Evolutionary conservation across 2,113 vertebrate species (phyloP).

Genomic region (Mixornis gularis): DNA sequence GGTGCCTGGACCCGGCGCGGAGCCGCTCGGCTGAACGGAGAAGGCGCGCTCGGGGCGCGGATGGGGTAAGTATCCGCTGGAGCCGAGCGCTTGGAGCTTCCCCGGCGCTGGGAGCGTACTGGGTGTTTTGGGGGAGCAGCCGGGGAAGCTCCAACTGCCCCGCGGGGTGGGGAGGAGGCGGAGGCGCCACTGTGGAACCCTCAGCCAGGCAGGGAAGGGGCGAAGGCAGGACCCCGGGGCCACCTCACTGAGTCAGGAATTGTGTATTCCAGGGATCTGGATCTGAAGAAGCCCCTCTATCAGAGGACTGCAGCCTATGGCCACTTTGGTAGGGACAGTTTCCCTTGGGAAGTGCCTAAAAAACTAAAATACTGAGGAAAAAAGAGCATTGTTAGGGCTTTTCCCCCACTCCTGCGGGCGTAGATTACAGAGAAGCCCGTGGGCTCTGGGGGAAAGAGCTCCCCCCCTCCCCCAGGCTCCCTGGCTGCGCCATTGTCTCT

Average conservation of each 20-base stretch:
- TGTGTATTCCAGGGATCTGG: constrained; percentile 98
- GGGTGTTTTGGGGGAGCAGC: background rate
- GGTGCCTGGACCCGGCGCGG: background rate
- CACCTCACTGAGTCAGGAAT: constrained; percentile 80
- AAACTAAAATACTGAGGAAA: constrained; percentile 86
- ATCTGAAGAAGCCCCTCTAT: constrained; percentile 98
- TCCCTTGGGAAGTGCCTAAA: constrained; percentile 96
- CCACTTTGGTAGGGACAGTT: constrained; percentile 97
- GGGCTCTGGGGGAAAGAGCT: constrained; percentile 83
- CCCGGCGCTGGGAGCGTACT: background rate
- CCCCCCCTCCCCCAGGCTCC: background rate
- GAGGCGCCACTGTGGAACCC: background rate
- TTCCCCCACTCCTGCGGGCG: constrained; percentile 87
- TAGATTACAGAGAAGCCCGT: constrained; percentile 97
- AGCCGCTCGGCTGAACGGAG: constrained; percentile 13
- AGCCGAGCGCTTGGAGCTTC: constrained; percentile 53
- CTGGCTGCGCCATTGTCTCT: constrained; percentile 48
- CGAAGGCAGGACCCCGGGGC: background rate
- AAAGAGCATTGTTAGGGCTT: constrained; percentile 80
- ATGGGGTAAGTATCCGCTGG: constrained; percentile 62
- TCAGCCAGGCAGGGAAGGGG: background rate
- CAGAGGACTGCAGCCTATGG: constrained; percentile 97
- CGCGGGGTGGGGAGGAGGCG: background rate
- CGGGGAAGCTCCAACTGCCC: constrained; percentile 4
- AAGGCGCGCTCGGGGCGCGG: background rate